A percentile compares a stretch with the other conserved stretches of the same genome.
Evolutionary conservation across 2,113 vertebrate genomes (phyloP).

Genomic region (Salvelinus namaycush): DNA sequence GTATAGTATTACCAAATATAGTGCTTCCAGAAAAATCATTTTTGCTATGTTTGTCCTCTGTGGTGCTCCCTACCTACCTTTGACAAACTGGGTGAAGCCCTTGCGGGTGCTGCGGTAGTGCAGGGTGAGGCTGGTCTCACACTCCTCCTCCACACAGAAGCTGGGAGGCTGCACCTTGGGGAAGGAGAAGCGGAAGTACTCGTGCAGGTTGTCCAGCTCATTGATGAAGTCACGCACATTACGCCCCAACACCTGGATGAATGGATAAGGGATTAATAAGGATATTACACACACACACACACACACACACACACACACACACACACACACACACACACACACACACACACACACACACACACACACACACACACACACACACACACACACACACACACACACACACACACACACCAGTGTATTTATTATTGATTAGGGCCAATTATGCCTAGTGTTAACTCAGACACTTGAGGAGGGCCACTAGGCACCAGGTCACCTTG

Average conservation of each 20-base stretch:
- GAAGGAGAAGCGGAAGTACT: constrained; percentile 78
- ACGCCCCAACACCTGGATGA: constrained; percentile 65
- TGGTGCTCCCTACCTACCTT: constrained; percentile 57
- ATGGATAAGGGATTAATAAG: background rate
- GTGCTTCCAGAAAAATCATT: too few relatives aligned
- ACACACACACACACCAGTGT: background rate
- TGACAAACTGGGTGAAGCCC: constrained; percentile 77
- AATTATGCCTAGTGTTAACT: background rate
- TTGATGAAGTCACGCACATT: constrained; percentile 79
- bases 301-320: too few relatives aligned
- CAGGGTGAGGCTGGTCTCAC: constrained; percentile 73
- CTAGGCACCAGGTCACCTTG: constrained; percentile 54
- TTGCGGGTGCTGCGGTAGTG: constrained; percentile 75
- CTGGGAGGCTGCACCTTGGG: constrained; percentile 77
- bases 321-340: too few relatives aligned
- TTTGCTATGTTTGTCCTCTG: too few relatives aligned
- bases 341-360: too few relatives aligned
- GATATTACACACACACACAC: background rate
- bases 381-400: too few relatives aligned
- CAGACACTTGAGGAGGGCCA: background rate
- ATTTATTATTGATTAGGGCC: background rate
- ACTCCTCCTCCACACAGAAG: constrained; percentile 77
- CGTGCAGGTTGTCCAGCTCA: constrained; percentile 75
- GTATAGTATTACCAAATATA: too few relatives aligned
- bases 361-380: too few relatives aligned